Evolutionary conservation across 1,140 invertebrate genomes (phyloP), one percentile per base, ranked within the genome.

Genomic region (Atta colombica): DNA sequence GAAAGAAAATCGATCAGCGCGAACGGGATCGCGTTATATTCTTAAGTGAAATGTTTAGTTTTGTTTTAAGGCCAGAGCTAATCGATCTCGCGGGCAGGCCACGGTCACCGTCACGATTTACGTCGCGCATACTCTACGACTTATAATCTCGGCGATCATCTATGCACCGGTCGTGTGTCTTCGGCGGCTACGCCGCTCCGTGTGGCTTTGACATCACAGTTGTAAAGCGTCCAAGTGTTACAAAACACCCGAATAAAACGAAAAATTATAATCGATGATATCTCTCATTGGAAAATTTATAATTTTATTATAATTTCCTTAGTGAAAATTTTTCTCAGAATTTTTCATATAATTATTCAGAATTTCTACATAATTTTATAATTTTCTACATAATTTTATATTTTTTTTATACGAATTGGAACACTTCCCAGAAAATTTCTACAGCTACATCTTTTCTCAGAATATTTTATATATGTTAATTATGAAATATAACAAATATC

Each of bases 11-110:
- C 82, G 74, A 85, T 85, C 75, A 53, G 53, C 35, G 60, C 65
- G 31, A 66, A 80, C 63, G 51, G 82, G 25, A 85, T 66, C 72
- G 61, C 51, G 82, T 66, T 85, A 85, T 80, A 85, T 85, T 80
- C 61, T 80, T 78, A 78, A 80, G 82, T 49, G 61, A 78, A 80
- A 77, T 77, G 63, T 55, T 81, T 78, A 49, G 45, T 63, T 2
- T 85, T 80, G 82, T 77, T 85, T 78, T 77, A 85, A 85, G 74
- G 82, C 82, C 82, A 80, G 60, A 85, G 60, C 71, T 77, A 85
- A 85, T 85, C 82, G 82, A 85, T 85, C 63, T 55, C 31, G 60
- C 61, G 81, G 60, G 75, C 82, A 77, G 82, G 82, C 82, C 82
- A 85, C 21, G 82, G 82, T 85, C 82, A 78, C 25, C 51, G 49